A percentile compares a stretch with the other conserved stretches of the same genome.
phyloP scores from a whole-genome alignment of 1,140 invertebrate genomes.

The Andrena cerasifolii region DNA sequence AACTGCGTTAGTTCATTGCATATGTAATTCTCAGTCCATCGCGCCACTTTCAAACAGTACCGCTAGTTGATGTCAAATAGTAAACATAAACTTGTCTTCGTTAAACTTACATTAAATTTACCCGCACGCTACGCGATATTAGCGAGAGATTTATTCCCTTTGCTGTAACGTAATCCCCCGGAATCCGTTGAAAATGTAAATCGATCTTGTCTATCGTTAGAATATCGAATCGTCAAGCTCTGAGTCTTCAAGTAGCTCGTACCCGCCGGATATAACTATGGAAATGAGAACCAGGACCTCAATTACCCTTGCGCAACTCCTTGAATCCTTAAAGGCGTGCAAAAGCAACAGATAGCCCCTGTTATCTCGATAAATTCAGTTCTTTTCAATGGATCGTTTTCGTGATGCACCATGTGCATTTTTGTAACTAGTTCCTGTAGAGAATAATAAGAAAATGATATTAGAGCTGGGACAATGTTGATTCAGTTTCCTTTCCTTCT shows the following conservation, averaged over 20 bases:
- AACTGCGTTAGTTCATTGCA: no score
- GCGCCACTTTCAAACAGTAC: no score
- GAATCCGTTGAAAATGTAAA: not conserved
- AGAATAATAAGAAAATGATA: no score
- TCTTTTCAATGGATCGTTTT: not conserved
- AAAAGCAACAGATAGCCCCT: not conserved
- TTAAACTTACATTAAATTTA: not conserved
- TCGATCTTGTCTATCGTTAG: not conserved
- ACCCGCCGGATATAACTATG: constrained; percentile 37
- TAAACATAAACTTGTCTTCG: not conserved
- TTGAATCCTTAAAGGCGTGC: not conserved
- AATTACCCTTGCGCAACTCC: not conserved
- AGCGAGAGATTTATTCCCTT: not conserved
- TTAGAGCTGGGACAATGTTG: no score
- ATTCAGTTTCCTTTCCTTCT: no score
- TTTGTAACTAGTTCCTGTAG: not conserved
- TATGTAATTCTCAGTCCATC: no score
- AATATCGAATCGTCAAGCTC: not conserved
- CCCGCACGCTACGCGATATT: not conserved
- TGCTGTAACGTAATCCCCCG: not conserved
- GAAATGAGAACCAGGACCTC: constrained; percentile 29
- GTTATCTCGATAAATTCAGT: not conserved
- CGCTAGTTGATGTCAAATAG: not conserved
- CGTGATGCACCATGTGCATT: not conserved
- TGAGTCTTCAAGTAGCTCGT: not conserved